Evolutionary conservation across 2,113 vertebrate species (phyloP).

Genomic region (Platysteira castanea): DNA sequence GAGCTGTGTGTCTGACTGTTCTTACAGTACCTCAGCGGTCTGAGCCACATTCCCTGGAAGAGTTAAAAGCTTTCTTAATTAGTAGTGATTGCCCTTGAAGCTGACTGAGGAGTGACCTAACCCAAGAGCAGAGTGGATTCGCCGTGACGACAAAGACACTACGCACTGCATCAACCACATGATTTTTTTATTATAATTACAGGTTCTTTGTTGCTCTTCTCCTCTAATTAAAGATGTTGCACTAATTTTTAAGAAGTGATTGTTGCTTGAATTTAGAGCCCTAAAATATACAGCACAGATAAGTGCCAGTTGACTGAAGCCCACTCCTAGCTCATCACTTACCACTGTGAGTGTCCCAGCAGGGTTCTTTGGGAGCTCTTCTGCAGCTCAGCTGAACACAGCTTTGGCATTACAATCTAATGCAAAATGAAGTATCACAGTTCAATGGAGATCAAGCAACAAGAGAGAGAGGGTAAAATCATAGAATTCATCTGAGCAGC

Average conservation of each 20-base stretch:
- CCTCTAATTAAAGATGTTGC: constrained; percentile 27
- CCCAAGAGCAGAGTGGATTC: not conserved
- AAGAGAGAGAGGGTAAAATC: not conserved
- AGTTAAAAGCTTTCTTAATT: constrained; percentile 24
- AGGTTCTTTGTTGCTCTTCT: not conserved
- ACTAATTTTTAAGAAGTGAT: not conserved
- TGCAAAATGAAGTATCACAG: not conserved
- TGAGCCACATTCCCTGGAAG: not conserved
- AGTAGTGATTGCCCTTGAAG: not conserved
- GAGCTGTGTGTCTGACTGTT: not conserved
- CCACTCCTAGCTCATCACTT: not conserved
- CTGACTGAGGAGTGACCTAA: not conserved
- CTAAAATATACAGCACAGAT: not conserved
- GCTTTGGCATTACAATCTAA: not conserved
- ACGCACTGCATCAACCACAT: not conserved
- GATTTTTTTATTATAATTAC: not conserved
- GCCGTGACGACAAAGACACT: not conserved
- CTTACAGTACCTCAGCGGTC: not conserved
- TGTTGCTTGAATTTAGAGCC: not conserved
- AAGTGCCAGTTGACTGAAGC: not conserved
- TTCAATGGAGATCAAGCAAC: not conserved
- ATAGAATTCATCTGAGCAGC: not conserved
- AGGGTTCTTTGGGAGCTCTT: not conserved
- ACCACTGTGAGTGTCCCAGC: not conserved
- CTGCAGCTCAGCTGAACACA: not conserved